phyloP scores from a whole-genome alignment of 2,797 vertebrate species.

The Leptoclinus maculatus region DNA sequence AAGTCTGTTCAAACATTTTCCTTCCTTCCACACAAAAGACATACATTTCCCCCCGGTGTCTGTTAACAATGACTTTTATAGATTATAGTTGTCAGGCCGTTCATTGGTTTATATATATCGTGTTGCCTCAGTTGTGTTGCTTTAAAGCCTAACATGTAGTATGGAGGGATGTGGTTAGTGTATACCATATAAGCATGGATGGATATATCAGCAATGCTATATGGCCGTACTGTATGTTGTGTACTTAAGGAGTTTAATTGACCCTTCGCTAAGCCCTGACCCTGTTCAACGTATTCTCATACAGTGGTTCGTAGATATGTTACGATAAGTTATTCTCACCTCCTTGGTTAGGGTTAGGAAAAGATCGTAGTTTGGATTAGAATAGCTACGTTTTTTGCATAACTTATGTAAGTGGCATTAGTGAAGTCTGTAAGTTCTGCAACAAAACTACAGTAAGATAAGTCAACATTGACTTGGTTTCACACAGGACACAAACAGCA shows the following conservation, averaged over 20 bases:
- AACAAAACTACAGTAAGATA: too few relatives aligned
- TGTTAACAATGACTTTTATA: slow-evolving; percentile 70
- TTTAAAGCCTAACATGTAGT: slow-evolving; percentile 18
- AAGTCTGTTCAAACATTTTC: slow-evolving; percentile 68
- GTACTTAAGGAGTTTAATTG: background rate
- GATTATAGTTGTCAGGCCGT: slow-evolving; percentile 44
- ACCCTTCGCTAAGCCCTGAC: background rate
- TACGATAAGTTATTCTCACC: background rate
- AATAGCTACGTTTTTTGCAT: too few relatives aligned
- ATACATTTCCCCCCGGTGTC: slow-evolving; percentile 41
- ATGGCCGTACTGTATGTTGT: background rate
- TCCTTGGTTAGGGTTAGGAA: too few relatives aligned
- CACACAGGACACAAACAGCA: too few relatives aligned
- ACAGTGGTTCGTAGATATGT: background rate
- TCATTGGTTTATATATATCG: slow-evolving; percentile 20
- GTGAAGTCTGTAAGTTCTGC: too few relatives aligned
- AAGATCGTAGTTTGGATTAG: too few relatives aligned
- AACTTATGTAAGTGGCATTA: too few relatives aligned
- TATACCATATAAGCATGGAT: background rate
- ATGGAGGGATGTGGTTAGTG: slow-evolving; percentile 17
- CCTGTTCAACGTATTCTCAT: background rate
- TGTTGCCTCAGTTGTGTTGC: slow-evolving; percentile 25
- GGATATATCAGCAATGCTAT: background rate
- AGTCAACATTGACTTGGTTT: too few relatives aligned
- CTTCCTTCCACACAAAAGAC: slow-evolving; percentile 52